Conservation (phyloP, 2,797 vertebrate genomes). For the Hapalemur alaotrensis region DNA sequence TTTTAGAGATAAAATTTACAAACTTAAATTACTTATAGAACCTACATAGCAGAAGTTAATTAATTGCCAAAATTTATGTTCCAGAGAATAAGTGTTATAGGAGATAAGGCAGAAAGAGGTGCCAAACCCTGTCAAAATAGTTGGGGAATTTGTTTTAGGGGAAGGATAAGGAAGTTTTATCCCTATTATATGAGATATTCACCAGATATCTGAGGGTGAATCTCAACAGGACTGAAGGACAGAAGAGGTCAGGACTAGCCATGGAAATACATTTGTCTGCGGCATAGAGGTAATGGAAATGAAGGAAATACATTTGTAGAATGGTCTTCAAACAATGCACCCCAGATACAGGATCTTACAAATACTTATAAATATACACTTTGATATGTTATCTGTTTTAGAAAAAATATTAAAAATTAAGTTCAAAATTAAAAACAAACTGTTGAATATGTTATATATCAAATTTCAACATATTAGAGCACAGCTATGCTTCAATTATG, state of each 20-base stretch:
- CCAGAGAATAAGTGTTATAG: background rate
- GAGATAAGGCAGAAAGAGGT: background rate
- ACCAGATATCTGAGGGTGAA: background rate
- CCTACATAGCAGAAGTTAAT: background rate
- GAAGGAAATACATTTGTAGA: background rate
- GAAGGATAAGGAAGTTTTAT: background rate
- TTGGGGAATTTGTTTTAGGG: background rate
- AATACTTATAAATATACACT: background rate
- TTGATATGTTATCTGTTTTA: background rate
- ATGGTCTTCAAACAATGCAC: background rate
- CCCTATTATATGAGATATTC: background rate
- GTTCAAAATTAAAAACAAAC: background rate
- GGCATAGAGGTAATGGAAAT: background rate
- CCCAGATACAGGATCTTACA: background rate
- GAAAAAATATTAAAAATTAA: background rate
- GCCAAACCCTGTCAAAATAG: background rate
- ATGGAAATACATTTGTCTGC: background rate
- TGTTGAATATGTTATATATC: background rate
- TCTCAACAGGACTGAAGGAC: background rate
- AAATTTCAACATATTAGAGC: background rate
- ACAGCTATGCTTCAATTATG: background rate
- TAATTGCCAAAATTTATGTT: background rate
- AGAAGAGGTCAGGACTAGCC: background rate
- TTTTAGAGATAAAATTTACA: conserved; percentile 33
- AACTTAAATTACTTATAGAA: background rate